Base-by-base conservation (phyloP, 1,140 invertebrate genomes). In the Piezodorus guildinii region DNA sequence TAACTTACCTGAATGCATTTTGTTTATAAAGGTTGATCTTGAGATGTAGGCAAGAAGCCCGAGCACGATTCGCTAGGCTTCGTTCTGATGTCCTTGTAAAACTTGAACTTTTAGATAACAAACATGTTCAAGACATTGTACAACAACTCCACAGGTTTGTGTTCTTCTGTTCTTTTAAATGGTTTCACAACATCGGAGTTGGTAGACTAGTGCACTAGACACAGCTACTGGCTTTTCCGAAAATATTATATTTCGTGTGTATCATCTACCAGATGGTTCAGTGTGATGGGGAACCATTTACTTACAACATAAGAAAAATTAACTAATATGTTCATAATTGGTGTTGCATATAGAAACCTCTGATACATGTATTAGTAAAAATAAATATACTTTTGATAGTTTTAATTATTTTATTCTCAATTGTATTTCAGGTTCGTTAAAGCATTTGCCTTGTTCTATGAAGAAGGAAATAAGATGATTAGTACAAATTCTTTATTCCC, bases 41-140 rank as follows among this genome's bases (percentile, higher is more conserved):
- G 8, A 80, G 95, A 60, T 98, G 96, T 78, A 83, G 96, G 30
- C 95, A 98, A 79, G 90, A 96, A 69, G 95, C 95, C 0, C 76
- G 95, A 65, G 77, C 79, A 0, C 84, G 87, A 71, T 99, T 99
- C 78, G 94, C 94, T 16, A 88, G 91, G 69, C 78, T 97, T 25
- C 78, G 96, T 56, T 88, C 91, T 0, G 96, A 98, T 76, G 96
- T 99, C 0, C 77, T 98, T 6, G 91, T 98, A 0, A 99, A 99
- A 77, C 80, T 99, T 70, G 96, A 99, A 76, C 75, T 99, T 12
- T 75, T 99, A 10, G 96, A 98, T 72, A 96, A 95, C 72, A 99
- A 98, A 76, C 95, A 98, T 76, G 93, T 96, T 0, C 93, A 94
- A 75, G 90, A 94, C 71, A 81, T 94, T n/a, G 90, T 90, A 1